These are phyloP conservation scores for Netelia inedita DNA, from an alignment of 2,888 invertebrate species.

Conservation along the genomic window DNA sequence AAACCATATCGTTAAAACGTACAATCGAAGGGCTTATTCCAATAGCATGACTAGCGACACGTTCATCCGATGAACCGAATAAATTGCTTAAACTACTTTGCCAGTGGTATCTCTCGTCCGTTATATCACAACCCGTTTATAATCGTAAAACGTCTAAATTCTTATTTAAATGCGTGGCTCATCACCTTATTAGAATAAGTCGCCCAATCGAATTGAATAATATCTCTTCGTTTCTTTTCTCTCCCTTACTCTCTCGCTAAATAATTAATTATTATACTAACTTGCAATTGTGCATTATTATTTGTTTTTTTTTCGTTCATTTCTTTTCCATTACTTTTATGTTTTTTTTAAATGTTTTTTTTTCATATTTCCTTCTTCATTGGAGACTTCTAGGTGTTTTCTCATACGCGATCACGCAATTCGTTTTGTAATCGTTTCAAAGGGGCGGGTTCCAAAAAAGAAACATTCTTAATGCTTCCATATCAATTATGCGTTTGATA, in stretches of 20 bases:
- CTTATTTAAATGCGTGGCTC: slow-evolving; percentile 66
- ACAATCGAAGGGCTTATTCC: slow-evolving; percentile 70
- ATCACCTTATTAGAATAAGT: slow-evolving; percentile 72
- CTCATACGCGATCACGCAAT: slow-evolving; percentile 39
- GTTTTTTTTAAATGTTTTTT: background rate
- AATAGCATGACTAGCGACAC: slow-evolving; percentile 70
- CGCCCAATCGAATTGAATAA: slow-evolving; percentile 70
- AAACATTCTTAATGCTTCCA: slow-evolving; percentile 70
- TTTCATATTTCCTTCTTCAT: background rate
- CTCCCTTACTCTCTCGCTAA: slow-evolving; percentile 59
- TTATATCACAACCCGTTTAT: slow-evolving; percentile 68
- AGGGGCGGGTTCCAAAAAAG: slow-evolving; percentile 78
- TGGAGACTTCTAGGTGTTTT: slow-evolving; percentile 2
- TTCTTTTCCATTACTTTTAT: slow-evolving; percentile 3
- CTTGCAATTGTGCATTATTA: slow-evolving; percentile 70
- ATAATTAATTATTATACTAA: slow-evolving; percentile 70
- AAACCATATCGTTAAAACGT: slow-evolving; percentile 50
- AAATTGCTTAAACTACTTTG: slow-evolving; percentile 64
- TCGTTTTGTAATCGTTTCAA: slow-evolving; percentile 69
- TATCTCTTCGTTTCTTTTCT: slow-evolving; percentile 56
- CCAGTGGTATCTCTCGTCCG: slow-evolving; percentile 61
- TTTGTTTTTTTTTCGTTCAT: slow-evolving; percentile 10
- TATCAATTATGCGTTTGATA: slow-evolving; percentile 71
- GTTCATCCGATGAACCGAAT: slow-evolving; percentile 65
- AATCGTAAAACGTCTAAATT: slow-evolving; percentile 63